These are phyloP conservation scores for Eudyptes chrysolophus DNA, from an alignment of 2,113 vertebrate species.

Conservation along the genomic window DNA sequence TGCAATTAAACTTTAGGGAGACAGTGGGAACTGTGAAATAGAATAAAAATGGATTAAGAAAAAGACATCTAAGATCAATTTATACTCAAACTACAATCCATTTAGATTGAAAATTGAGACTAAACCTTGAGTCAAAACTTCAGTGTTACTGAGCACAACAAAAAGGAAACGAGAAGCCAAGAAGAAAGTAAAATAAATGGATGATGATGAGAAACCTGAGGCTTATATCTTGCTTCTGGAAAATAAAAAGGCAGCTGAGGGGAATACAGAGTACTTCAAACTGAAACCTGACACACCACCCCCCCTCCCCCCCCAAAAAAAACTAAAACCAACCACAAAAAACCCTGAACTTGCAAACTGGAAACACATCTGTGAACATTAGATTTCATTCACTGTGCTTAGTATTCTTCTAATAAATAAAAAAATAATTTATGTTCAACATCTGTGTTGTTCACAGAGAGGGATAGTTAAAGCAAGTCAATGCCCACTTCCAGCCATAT, in stretches of 20 bases:
- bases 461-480: neutral
- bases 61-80: neutral
- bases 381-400: neutral
- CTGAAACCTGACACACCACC: neutral
- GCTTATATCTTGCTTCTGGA: neutral
- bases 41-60: neutral
- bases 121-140: neutral
- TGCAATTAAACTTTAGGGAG: neutral
- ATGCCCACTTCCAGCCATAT: neutral
- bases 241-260: neutral
- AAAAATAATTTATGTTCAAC: neutral
- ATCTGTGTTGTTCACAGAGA: neutral
- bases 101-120: neutral
- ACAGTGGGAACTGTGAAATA: neutral
- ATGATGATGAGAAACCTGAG: neutral
- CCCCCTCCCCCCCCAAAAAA: fast-evolving
- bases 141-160: neutral
- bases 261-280: neutral
- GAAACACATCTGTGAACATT: neutral
- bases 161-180: neutral
- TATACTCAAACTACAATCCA: neutral
- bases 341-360: neutral
- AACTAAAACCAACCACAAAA: neutral
- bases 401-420: neutral
- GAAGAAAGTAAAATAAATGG: neutral